A percentile compares a stretch with the other conserved stretches of the same genome.
Conservation (phyloP, 2,888 invertebrate species). For the Apamea monoglypha region DNA sequence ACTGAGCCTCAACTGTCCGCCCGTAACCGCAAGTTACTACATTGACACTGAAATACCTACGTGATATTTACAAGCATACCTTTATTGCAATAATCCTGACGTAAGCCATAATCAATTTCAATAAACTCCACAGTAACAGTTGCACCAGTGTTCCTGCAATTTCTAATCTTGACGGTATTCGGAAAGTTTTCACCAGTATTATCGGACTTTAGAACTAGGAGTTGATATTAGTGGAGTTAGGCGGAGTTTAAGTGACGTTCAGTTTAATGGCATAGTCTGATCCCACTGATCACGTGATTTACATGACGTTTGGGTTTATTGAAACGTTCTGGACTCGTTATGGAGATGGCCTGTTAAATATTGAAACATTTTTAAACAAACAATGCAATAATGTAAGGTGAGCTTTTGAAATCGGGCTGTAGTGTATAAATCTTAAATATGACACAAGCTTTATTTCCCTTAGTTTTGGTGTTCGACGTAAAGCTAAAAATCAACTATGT, state of each 20-base stretch:
- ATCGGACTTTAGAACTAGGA: slow-evolving; percentile 41
- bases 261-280: neutral
- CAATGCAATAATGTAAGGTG: neutral
- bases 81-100: neutral
- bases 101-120: neutral
- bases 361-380: neutral
- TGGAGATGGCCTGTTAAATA: neutral
- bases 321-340: neutral
- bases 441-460: neutral
- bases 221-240: slow-evolving; percentile 48
- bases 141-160: slow-evolving; percentile 29
- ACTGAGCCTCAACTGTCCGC: too few relatives aligned
- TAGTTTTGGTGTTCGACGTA: neutral
- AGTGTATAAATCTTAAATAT: neutral
- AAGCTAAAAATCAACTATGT: neutral
- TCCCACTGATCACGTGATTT: neutral
- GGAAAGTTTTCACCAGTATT: slow-evolving; percentile 42
- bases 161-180: slow-evolving; percentile 50
- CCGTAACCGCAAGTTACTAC: neutral
- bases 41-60: neutral
- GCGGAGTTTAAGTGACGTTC: slow-evolving; percentile 21
- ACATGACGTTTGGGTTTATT: neutral
- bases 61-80: neutral
- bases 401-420: neutral
- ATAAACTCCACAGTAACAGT: neutral